Evolutionary conservation across 2,888 invertebrate species (phyloP).

Genomic region (Drosophila kokeensis): DNA sequence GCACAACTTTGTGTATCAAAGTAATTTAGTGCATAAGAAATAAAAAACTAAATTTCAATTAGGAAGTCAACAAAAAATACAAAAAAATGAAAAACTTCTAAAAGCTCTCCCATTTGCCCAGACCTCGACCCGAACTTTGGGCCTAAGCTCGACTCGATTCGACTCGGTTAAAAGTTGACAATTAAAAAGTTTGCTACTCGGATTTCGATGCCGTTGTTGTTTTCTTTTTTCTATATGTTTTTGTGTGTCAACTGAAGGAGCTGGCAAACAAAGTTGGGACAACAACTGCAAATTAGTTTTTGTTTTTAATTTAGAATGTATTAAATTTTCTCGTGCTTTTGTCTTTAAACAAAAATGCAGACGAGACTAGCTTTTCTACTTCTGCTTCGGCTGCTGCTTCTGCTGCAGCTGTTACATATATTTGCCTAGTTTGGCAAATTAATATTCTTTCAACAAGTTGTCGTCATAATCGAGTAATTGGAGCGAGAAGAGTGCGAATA

Average conservation of each 20-base stretch:
- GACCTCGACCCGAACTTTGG: constrained; percentile 23
- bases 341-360: constrained; percentile 7
- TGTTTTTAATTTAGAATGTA: constrained; percentile 64
- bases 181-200: constrained; percentile 73
- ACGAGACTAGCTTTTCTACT: not conserved
- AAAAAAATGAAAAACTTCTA: constrained; percentile 7
- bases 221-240: constrained; percentile 36
- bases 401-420: constrained; percentile 11
- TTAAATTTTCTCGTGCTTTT: constrained; percentile 49
- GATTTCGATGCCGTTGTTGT: constrained; percentile 46
- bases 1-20: constrained; percentile 21
- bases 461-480: constrained; percentile 11
- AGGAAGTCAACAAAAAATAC: constrained; percentile 27
- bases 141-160: constrained; percentile 33
- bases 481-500: not conserved
- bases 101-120: constrained; percentile 31
- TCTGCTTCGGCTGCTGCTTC: not conserved
- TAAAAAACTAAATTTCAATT: constrained; percentile 67
- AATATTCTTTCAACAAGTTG: constrained; percentile 67
- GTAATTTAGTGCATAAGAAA: constrained; percentile 1
- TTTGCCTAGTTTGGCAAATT: constrained; percentile 56
- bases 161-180: constrained; percentile 75
- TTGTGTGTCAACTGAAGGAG: constrained; percentile 37
- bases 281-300: constrained; percentile 74
- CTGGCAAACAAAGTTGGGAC: constrained; percentile 59